phyloP scores from a whole-genome alignment of 1,140 invertebrate genomes.

The Drosophila auraria region DNA sequence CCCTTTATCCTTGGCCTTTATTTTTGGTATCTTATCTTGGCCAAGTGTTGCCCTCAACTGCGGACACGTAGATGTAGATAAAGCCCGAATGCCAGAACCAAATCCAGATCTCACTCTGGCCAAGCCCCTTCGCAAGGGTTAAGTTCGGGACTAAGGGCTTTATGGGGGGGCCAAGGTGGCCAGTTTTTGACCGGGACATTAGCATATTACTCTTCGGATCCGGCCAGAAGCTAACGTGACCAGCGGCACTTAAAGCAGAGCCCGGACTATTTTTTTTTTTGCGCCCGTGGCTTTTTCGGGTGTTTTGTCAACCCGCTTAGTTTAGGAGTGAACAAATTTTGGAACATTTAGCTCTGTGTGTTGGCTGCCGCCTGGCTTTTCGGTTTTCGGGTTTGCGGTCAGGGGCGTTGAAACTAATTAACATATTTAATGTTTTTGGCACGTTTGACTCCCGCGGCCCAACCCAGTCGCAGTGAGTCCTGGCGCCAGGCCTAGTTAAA shows the following conservation, averaged over 20 bases:
- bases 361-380: not conserved
- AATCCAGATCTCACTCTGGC: slow-evolving; percentile 21
- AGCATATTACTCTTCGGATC: slow-evolving; percentile 53
- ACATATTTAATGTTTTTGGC: slow-evolving; percentile 84
- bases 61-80: slow-evolving; percentile 68
- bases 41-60: slow-evolving; percentile 75
- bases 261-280: not conserved
- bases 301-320: slow-evolving; percentile 64
- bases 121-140: slow-evolving; percentile 48
- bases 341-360: slow-evolving; percentile 22
- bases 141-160: slow-evolving; percentile 2
- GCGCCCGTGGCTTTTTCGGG: slow-evolving; percentile 15
- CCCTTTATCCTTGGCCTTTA: not conserved
- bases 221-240: slow-evolving; percentile 58
- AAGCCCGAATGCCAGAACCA: slow-evolving; percentile 36
- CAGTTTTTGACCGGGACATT: slow-evolving; percentile 34
- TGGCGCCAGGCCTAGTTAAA: slow-evolving; percentile 81
- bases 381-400: not conserved
- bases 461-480: slow-evolving; percentile 1
- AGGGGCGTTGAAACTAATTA: slow-evolving; percentile 82
- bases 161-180: not conserved
- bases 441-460: slow-evolving; percentile 64
- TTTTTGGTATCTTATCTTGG: slow-evolving; percentile 18
- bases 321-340: slow-evolving; percentile 36
- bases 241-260: slow-evolving; percentile 64